Evolutionary conservation across 2,888 invertebrate genomes (phyloP).

Genomic region (Dryococelus australis): DNA sequence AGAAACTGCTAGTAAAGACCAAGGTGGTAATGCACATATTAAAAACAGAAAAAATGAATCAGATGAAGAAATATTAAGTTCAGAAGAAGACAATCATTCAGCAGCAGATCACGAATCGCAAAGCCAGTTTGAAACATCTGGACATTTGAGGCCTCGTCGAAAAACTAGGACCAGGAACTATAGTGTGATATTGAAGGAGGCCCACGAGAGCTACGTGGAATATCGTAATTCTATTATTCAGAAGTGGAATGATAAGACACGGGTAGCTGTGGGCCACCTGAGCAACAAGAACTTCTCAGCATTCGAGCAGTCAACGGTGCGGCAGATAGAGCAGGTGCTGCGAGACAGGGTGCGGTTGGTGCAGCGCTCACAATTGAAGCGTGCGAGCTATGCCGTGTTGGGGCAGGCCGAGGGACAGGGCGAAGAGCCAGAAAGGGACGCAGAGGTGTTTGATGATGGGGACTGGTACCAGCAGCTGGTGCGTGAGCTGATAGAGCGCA

Average conservation of each 20-base stretch:
- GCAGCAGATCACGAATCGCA: constrained; percentile 37
- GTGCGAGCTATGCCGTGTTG: constrained; percentile 72
- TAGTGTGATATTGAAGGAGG: constrained; percentile 64
- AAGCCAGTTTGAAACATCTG: constrained; percentile 51
- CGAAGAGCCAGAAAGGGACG: constrained; percentile 68
- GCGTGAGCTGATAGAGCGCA: constrained; percentile 90
- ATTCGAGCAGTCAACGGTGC: constrained; percentile 64
- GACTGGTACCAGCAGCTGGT: constrained; percentile 96
- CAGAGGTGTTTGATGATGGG: constrained; percentile 94
- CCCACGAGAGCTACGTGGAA: constrained; percentile 67
- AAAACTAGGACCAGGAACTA: constrained; percentile 64
- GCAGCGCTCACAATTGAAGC: constrained; percentile 79
- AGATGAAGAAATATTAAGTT: constrained; percentile 51
- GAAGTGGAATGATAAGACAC: constrained; percentile 95
- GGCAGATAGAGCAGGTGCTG: constrained; percentile 87
- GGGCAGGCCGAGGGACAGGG: constrained; percentile 46
- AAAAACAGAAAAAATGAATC: constrained; percentile 66
- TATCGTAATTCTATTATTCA: constrained; percentile 84
- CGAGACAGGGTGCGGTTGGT: constrained; percentile 78
- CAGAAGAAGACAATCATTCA: constrained; percentile 47
- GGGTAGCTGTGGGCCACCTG: constrained; percentile 70
- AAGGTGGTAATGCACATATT: constrained; percentile 44
- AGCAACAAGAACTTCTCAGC: constrained; percentile 68
- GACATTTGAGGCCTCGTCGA: constrained; percentile 57
- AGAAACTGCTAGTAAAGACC: constrained; percentile 69